Evolutionary conservation across 2,797 vertebrate genomes (phyloP).

Genomic region (Naso thynnoides): DNA sequence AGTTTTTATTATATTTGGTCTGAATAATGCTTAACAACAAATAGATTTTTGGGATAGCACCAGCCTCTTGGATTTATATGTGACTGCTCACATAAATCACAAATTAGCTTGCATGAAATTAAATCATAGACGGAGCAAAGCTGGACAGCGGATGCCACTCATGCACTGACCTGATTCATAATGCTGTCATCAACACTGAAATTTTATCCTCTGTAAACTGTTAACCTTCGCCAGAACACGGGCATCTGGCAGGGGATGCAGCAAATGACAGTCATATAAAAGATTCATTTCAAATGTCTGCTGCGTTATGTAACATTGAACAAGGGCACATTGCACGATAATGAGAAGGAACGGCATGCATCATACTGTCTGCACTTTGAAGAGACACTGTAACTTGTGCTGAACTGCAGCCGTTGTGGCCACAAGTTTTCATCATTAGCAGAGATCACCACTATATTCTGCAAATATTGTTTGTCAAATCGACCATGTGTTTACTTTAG

Average conservation of each 20-base stretch:
- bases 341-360: background rate
- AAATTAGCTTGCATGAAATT: constrained; percentile 16
- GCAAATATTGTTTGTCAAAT: too few species aligned
- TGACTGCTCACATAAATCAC: constrained; percentile 31
- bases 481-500: too few species aligned
- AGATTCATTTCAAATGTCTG: constrained; percentile 15
- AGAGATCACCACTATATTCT: too few species aligned
- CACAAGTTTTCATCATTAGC: too few species aligned
- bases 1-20: background rate
- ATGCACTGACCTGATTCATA: constrained; percentile 41
- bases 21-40: constrained; percentile 6
- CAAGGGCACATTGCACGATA: constrained; percentile 32
- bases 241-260: background rate
- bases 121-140: constrained; percentile 10
- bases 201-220: constrained; percentile 54
- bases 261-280: constrained; percentile 26
- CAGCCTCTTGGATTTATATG: constrained; percentile 14
- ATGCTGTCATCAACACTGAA: constrained; percentile 48
- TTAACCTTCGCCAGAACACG: constrained; percentile 37
- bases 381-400: background rate
- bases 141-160: constrained; percentile 12
- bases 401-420: constrained; percentile 4
- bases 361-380: constrained; percentile 6
- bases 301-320: constrained; percentile 28
- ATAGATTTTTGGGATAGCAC: background rate